Base-by-base conservation (phyloP, 2,113 vertebrate species). In the Ophthalmolycus amberensis region DNA sequence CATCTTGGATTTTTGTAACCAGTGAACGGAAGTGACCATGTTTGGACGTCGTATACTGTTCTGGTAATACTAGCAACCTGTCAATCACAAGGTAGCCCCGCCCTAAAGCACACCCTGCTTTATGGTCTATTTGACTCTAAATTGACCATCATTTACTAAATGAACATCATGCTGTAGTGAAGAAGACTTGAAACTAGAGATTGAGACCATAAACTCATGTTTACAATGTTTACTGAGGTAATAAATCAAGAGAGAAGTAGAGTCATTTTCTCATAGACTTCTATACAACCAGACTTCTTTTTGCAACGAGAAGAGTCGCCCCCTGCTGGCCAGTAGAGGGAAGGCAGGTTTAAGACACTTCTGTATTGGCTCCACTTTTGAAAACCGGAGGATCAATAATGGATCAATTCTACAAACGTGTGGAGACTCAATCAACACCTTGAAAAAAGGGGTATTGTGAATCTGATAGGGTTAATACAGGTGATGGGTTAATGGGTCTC, bases 401-500 rank as follows among this genome's bases (percentile, higher is more conserved):
- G 44, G 44, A 48, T 48, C 4, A 4, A 44, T 44, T 48, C 44
- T 48, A 5, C 15, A 6, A 16, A 48, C 14, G 44, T 50, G 20
- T 22, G 18, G 7, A 52, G 18, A 52, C 20, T 52, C 50, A 54
- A 54, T 54, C 50, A 54, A 54, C 50, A n/a, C 22, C 50, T 54
- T 3, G 20, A 54, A 54, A 9, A 7, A 54, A 54, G 52, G 22
- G 52, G 52, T 25, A 11, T 56, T 54, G 52, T 54, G 52, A 9
- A 56, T 25, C 6, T 56, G 52, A 56, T 12, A 25, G 9, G n/a
- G 22, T n/a, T 56, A 25, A 11, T 56, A 25, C 22, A 56, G n/a
- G 54, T 56, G 22, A 56, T 56, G 54, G 54, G 52, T 56, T 56
- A 56, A 54, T n/a, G 22, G 50, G 54, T 56, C n/a, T 56, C 54